Evolutionary conservation across 2,113 vertebrate genomes (phyloP).

Genomic region (Pterocles orientalis): DNA sequence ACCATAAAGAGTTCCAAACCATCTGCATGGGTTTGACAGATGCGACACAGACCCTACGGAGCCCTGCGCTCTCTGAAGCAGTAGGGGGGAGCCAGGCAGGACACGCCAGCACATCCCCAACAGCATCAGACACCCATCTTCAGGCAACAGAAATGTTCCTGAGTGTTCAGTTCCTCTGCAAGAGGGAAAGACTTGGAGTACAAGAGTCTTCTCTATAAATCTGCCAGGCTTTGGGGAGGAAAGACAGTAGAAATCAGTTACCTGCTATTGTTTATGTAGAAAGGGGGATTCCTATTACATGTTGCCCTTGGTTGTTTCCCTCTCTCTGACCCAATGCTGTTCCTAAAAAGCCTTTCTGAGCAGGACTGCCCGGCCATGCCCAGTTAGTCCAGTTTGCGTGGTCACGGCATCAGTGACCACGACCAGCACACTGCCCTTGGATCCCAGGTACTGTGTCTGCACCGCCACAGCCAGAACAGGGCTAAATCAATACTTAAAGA

Average conservation of each 20-base stretch:
- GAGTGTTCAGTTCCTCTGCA: neutral
- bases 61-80: neutral
- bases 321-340: neutral
- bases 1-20: neutral
- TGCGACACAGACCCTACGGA: fast-evolving
- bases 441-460: neutral
- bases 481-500: neutral
- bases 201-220: neutral
- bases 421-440: neutral
- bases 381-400: neutral
- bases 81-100: neutral
- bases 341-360: neutral
- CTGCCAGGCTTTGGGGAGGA: neutral
- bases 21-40: neutral
- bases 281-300: neutral
- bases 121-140: neutral
- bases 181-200: neutral
- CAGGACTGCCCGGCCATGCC: neutral
- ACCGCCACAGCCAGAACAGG: neutral
- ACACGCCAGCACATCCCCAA: neutral
- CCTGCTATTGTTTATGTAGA: neutral
- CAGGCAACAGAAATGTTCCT: neutral
- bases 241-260: neutral
- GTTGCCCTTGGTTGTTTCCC: neutral
- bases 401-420: neutral